phyloP scores from a whole-genome alignment of 2,888 invertebrate species.

The Epirrita christyi region DNA sequence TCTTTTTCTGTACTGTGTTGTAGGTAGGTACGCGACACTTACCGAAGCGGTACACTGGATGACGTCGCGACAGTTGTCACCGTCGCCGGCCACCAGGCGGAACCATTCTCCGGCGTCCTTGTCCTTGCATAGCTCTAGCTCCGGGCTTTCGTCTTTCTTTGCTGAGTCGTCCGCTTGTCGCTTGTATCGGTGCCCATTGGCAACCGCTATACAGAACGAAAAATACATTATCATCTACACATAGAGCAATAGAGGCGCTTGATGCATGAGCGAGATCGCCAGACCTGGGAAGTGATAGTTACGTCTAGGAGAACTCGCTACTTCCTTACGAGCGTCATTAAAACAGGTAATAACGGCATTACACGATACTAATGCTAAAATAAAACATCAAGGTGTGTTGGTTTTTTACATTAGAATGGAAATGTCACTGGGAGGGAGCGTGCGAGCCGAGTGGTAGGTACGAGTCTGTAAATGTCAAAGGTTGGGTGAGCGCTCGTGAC shows the following conservation, averaged over 20 bases:
- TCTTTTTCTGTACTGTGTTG: no score
- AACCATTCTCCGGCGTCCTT: conserved; percentile 98
- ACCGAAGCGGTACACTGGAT: conserved; percentile 97
- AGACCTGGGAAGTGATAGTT: conserved; percentile 24
- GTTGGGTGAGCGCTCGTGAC: conserved; percentile 78
- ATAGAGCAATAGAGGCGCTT: neutral
- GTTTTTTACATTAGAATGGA: conserved; percentile 57
- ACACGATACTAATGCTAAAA: conserved; percentile 25
- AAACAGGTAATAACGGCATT: conserved; percentile 15
- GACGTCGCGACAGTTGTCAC: conserved; percentile 97
- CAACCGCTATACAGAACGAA: conserved; percentile 64
- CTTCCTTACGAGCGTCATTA: conserved; percentile 19
- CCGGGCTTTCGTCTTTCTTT: conserved; percentile 95
- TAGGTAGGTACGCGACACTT: conserved; percentile 62
- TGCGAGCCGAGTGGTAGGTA: conserved; percentile 13
- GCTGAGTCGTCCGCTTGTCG: conserved; percentile 87
- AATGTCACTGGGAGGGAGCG: conserved; percentile 65
- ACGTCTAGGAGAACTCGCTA: conserved; percentile 7
- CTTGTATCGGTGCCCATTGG: conserved; percentile 84
- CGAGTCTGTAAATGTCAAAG: conserved; percentile 71
- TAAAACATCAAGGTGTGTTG: conserved; percentile 22
- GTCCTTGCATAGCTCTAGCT: conserved; percentile 95
- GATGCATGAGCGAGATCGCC: conserved; percentile 11
- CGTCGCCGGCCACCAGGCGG: conserved; percentile 94
- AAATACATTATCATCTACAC: conserved; percentile 38